These are phyloP conservation scores for Balanococcus diminutus DNA, from an alignment of 2,888 invertebrate genomes.

Conservation along the genomic window DNA sequence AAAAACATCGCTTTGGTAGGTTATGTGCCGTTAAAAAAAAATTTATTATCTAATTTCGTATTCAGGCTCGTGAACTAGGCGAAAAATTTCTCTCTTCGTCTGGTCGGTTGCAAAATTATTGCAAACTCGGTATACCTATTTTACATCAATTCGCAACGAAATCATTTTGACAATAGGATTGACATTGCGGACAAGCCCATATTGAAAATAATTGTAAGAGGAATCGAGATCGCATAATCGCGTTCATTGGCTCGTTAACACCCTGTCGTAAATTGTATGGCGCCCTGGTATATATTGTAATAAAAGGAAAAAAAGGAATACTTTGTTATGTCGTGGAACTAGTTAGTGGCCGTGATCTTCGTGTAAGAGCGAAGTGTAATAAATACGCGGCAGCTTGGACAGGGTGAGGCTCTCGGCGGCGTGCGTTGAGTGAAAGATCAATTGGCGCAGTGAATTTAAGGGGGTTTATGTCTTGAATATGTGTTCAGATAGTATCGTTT, in stretches of 20 bases:
- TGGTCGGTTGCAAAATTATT: neutral
- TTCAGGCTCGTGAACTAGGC: neutral
- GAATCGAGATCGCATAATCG: neutral
- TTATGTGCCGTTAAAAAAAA: neutral
- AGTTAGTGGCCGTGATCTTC: neutral
- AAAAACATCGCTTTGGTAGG: neutral
- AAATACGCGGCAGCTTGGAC: neutral
- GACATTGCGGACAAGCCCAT: neutral
- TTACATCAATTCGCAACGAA: neutral
- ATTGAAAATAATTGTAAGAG: too few species aligned
- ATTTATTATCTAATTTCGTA: neutral
- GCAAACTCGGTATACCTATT: too few species aligned
- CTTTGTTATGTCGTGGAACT: conserved; percentile 11
- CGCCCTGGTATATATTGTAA: neutral
- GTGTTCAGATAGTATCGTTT: conserved; percentile 13
- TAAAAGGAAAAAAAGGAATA: neutral
- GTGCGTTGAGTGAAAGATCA: conserved; percentile 32
- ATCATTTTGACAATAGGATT: neutral
- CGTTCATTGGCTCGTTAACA: neutral
- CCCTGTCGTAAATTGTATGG: conserved; percentile 1
- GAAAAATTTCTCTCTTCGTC: neutral
- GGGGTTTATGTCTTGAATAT: neutral
- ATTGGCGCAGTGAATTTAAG: conserved; percentile 8
- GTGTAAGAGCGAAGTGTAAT: neutral
- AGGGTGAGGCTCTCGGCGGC: neutral